A percentile compares a stretch with the other conserved stretches of the same genome.
Evolutionary conservation across 2,888 invertebrate genomes (phyloP).

Genomic region (Odontocerum albicorne): DNA sequence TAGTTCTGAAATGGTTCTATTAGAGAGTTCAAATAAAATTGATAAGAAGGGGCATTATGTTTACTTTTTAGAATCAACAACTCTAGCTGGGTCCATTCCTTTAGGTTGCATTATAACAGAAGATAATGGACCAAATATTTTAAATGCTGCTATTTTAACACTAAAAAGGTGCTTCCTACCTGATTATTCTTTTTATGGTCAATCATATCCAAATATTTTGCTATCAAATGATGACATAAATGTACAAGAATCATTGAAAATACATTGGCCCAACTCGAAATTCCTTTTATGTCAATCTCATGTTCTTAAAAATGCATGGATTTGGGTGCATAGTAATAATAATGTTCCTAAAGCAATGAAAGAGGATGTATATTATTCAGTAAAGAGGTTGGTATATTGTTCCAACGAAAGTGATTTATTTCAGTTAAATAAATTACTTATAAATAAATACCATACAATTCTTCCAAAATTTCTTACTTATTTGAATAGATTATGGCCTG

Average conservation of each 20-base stretch:
- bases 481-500: slow-evolving; percentile 30
- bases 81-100: slow-evolving; percentile 29
- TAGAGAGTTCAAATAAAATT: slow-evolving; percentile 22
- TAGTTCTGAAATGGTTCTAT: slow-evolving; percentile 23
- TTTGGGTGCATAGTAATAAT: slow-evolving; percentile 29
- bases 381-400: slow-evolving; percentile 29
- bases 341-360: slow-evolving; percentile 27
- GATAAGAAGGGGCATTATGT: slow-evolving; percentile 29
- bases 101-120: slow-evolving; percentile 31
- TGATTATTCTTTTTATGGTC: slow-evolving; percentile 26
- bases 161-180: slow-evolving; percentile 26
- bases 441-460: slow-evolving; percentile 21
- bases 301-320: slow-evolving; percentile 25
- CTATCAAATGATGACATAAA: slow-evolving; percentile 23
- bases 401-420: slow-evolving; percentile 25
- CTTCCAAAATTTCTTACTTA: slow-evolving; percentile 28
- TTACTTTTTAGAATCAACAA: slow-evolving; percentile 27
- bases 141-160: slow-evolving; percentile 21
- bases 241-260: slow-evolving; percentile 22
- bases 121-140: slow-evolving; percentile 13
- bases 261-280: slow-evolving; percentile 27
- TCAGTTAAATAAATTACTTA: slow-evolving; percentile 17
- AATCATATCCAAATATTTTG: slow-evolving; percentile 21
- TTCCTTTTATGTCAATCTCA: slow-evolving; percentile 23
- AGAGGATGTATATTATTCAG: slow-evolving; percentile 26